Evolutionary conservation across 2,797 vertebrate species (phyloP), one percentile per base, ranked within the genome.

Genomic region (Coreius guichenoti): DNA sequence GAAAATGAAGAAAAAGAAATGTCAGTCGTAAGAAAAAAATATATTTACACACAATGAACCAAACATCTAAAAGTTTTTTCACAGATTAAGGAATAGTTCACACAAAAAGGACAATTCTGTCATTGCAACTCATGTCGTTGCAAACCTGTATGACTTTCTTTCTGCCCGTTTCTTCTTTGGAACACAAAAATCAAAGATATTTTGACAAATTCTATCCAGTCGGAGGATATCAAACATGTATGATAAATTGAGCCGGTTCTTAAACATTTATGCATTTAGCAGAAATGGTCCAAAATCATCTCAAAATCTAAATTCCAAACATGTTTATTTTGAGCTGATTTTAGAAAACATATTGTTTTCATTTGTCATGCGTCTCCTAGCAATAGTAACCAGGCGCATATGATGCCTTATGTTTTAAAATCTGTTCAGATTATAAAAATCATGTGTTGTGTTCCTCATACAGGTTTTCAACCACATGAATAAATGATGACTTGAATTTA

Each of bases 261-360:
- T 65, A 29, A 31, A 65, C 14, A 29, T 63, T 7, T 29, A 29
- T 29, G 13, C 63, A 65, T 31, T 75, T 51, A 51, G 17, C 5
- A 31, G 3, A 21, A 33, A 31, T 29, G 4, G 19, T 3, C 16
- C 47, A 73, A 31, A 49, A 73, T 19, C 1, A 17, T 16, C n/a
- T 73, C n/a, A 47, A 73, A 73, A 19, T 47, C 70, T 17, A 3
- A 11, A 61, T 5, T 43, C 36, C 54, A 26, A 78, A 43, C 23
- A 33, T 51, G 2, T 61, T 43, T 39, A 77, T 58, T 17, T 26
- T 58, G 31, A 58, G 39, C n/a, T 9, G 0, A 33, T 54, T 75
- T 54, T 76, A 16, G 51, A 76, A 76, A 51, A 36, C 61, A 80
- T 39, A 56, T 65, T 65, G 58, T 79, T 80, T 65, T 80, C 0